Base-by-base conservation (phyloP, 2,888 invertebrate genomes). In the Synanthedon tipuliformis region DNA sequence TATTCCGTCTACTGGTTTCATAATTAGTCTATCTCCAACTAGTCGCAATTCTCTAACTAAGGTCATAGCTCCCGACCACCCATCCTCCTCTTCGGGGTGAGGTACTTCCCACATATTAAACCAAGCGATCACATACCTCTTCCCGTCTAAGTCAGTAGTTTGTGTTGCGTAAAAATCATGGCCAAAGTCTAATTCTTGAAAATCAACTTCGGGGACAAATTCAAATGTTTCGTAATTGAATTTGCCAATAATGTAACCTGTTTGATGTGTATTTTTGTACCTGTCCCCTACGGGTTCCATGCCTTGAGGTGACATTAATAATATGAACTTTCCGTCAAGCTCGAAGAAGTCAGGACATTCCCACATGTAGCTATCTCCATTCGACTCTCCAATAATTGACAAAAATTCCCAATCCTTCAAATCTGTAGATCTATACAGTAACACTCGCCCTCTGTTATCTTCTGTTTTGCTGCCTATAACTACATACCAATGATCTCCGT, bases 291-390 rank as follows among this genome's bases (percentile, higher is more conserved):
- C 59, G 1, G 78, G 69, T 27, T 67, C 61, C 50, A 88, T 60
- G 4, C 87, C 86, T 65, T 87, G 86, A 0, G 87, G 83, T 2
- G 86, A 88, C 66, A 87, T 72, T 1, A 89, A 64, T 5, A 89
- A 60, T 0, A 89, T 64, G 53, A 75, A 74, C 55, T 77, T 88
- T 15, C 83, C 83, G 40, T 78, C 69, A 3, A 89, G 61, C 57
- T 87, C 79, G 40, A 88, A 88, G 54, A 89, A 82, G 57, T 89
- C 88, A 0, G 89, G 89, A 57, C 89, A 89, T 59, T 89, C 89
- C 85, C 87, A 89, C 85, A 88, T 87, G 53, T 81, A 86, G 1
- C 82, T 58, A 13, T 72, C 70, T 12, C 77, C 79, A 3, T 73
- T 63, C 1, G 86, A 80, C 61, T 84, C 82, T 41, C 68, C 85